Evolutionary conservation across 2,797 vertebrate genomes (phyloP).

Genomic region (Sitta carolinensis): DNA sequence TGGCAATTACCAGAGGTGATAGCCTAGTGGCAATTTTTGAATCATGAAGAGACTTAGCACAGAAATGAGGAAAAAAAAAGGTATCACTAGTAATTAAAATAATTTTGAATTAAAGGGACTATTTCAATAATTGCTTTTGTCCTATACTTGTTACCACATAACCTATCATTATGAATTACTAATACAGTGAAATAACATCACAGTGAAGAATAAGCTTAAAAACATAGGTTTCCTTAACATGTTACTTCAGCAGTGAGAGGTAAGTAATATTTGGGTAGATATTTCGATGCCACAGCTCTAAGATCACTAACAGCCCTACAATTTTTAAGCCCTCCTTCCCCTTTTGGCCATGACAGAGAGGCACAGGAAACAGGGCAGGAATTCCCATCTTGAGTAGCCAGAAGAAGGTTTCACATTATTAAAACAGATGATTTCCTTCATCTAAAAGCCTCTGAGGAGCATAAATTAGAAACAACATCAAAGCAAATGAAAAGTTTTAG

Average conservation of each 20-base stretch:
- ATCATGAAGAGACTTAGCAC: conserved; percentile 41
- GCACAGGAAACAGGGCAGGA: conserved; percentile 57
- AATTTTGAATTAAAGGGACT: conserved; percentile 69
- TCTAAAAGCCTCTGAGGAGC: conserved; percentile 53
- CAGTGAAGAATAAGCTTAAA: conserved; percentile 34
- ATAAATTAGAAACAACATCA: conserved; percentile 63
- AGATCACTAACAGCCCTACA: background rate
- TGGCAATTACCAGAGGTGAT: conserved; percentile 55
- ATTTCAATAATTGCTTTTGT: conserved; percentile 65
- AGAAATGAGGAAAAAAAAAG: background rate
- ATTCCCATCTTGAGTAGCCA: conserved; percentile 49
- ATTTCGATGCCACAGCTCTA: background rate
- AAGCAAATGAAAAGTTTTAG: conserved; percentile 13
- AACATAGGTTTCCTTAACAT: background rate
- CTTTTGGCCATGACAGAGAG: conserved; percentile 19
- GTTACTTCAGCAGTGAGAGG: background rate
- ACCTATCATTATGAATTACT: conserved; percentile 63
- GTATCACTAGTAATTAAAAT: conserved; percentile 73
- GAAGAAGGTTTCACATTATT: conserved; percentile 61
- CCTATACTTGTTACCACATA: conserved; percentile 46
- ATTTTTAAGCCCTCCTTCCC: conserved; percentile 22
- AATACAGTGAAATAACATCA: conserved; percentile 47
- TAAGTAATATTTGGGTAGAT: background rate
- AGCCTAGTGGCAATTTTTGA: conserved; percentile 50
- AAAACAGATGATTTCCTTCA: conserved; percentile 68